These are phyloP conservation scores for Odontomachus brunneus DNA, from an alignment of 1,140 invertebrate species.

Conservation along the genomic window DNA sequence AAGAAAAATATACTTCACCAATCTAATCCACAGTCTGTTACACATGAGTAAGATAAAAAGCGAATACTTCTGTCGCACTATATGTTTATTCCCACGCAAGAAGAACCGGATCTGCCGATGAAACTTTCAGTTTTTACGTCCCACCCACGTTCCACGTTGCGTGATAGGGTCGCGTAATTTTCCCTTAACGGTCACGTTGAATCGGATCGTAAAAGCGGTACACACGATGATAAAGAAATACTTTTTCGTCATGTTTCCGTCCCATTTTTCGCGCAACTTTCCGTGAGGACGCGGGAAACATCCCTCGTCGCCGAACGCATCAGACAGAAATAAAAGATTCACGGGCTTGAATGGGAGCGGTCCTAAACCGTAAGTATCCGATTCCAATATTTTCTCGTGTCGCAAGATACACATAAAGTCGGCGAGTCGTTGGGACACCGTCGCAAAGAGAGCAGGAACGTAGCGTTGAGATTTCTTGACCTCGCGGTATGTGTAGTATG, in stretches of 20 bases:
- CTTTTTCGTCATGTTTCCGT: neutral
- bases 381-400: conserved; percentile 38
- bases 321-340: conserved; percentile 23
- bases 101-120: neutral
- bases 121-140: neutral
- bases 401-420: conserved; percentile 22
- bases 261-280: neutral
- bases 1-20: no score
- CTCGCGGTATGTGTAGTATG: neutral
- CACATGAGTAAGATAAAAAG: no score
- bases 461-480: conserved; percentile 8
- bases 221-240: conserved; percentile 11
- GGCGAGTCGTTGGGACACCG: neutral
- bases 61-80: no score
- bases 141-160: neutral
- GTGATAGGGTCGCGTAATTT: neutral
- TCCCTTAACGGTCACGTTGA: conserved; percentile 20
- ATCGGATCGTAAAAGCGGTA: conserved; percentile 13
- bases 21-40: no score
- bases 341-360: neutral
- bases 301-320: neutral
- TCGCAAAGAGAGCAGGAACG: conserved; percentile 12
- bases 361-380: conserved; percentile 9
- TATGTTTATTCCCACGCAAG: neutral
- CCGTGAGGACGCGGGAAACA: neutral